Conservation (phyloP, 2,888 invertebrate genomes). For the Dexiosoma caninum region DNA sequence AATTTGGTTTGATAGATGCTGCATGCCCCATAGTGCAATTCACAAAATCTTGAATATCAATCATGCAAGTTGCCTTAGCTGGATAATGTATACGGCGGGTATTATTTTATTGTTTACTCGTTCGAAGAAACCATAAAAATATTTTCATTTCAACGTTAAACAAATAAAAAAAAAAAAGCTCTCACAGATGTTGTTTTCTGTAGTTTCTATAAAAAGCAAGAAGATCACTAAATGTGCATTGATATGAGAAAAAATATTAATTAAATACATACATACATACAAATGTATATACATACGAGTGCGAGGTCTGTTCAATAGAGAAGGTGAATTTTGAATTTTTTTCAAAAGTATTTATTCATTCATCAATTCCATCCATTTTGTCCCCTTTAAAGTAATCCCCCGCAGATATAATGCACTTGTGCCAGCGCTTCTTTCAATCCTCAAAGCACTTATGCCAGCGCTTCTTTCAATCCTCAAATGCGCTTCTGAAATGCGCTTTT, state of each 20-base stretch:
- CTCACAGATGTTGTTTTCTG: conserved; percentile 37
- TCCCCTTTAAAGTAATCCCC: too few species aligned
- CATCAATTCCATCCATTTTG: too few species aligned
- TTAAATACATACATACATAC: not conserved
- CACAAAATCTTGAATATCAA: conserved; percentile 35
- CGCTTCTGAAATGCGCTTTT: too few species aligned
- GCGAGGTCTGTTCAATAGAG: too few species aligned
- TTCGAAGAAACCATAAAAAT: conserved; percentile 44
- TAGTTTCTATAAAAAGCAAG: conserved; percentile 23
- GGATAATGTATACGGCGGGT: conserved; percentile 27
- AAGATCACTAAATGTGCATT: not conserved
- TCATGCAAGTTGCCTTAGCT: not conserved
- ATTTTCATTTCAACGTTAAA: not conserved
- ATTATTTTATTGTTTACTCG: conserved; percentile 16
- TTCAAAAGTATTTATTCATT: too few species aligned
- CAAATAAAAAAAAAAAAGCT: conserved; percentile 18
- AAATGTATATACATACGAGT: not conserved
- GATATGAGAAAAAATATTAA: too few species aligned
- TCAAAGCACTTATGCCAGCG: too few species aligned
- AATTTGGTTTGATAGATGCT: too few species aligned
- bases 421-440: too few species aligned
- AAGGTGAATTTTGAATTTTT: too few species aligned
- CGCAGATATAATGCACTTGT: not conserved
- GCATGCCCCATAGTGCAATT: conserved; percentile 16
- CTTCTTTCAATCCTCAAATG: too few species aligned